These are phyloP conservation scores for Cataglyphis albicans DNA, from an alignment of 2,888 invertebrate genomes.

Conservation along the genomic window DNA sequence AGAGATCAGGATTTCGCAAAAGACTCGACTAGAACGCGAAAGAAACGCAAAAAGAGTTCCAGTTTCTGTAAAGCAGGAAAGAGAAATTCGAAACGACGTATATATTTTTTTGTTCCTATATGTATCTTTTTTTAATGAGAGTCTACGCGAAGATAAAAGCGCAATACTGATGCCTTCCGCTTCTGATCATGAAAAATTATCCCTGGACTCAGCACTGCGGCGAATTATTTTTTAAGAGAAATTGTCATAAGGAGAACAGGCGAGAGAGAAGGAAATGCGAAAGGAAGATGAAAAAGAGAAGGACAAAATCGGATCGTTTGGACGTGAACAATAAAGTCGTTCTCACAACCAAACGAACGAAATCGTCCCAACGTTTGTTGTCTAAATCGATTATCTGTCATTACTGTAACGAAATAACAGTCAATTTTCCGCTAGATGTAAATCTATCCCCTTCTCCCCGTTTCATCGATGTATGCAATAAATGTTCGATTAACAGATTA, in stretches of 20 bases:
- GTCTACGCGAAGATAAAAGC: conserved; percentile 18
- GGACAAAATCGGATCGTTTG: conserved; percentile 68
- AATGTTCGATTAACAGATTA: conserved; percentile 75
- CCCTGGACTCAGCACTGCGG: conserved; percentile 63
- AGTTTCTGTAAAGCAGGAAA: conserved; percentile 37
- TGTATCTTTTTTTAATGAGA: conserved; percentile 47
- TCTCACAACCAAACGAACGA: conserved; percentile 54
- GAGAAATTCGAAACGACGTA: conserved; percentile 34
- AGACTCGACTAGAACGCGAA: conserved; percentile 49
- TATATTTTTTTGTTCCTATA: conserved; percentile 69
- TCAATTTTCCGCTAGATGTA: conserved; percentile 70
- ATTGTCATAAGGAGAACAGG: conserved; percentile 25
- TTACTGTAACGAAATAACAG: conserved; percentile 67
- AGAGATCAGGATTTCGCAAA: conserved; percentile 59
- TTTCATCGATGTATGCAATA: conserved; percentile 76
- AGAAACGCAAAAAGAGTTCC: conserved; percentile 49
- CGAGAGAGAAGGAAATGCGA: conserved; percentile 26
- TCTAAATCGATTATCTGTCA: conserved; percentile 67
- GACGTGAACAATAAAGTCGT: conserved; percentile 57
- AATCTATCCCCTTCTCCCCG: conserved; percentile 57
- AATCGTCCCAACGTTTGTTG: conserved; percentile 60
- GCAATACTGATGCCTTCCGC: conserved; percentile 60
- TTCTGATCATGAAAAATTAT: conserved; percentile 58
- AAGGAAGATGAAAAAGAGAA: conserved; percentile 41
- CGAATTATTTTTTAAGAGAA: conserved; percentile 70